Conservation (phyloP, 1,140 invertebrate genomes). For the Battus philenor region DNA sequence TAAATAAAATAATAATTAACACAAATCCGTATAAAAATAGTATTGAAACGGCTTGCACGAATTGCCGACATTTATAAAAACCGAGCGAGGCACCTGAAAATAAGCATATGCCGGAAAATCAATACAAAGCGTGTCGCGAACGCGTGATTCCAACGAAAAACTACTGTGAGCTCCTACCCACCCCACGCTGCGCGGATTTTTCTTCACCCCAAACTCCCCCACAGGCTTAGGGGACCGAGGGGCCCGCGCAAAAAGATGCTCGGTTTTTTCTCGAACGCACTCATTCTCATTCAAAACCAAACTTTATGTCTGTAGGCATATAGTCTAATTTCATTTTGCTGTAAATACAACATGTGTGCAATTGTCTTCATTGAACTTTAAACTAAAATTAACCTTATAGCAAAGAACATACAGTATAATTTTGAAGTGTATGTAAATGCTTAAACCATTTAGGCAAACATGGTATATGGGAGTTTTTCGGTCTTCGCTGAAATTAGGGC, state of each 20-base stretch:
- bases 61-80: slow-evolving; percentile 5
- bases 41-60: no score
- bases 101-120: slow-evolving; percentile 49
- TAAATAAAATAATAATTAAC: no score
- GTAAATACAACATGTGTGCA: slow-evolving; percentile 20
- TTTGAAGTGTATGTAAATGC: slow-evolving; percentile 6
- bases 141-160: slow-evolving; percentile 38
- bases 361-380: slow-evolving; percentile 27
- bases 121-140: slow-evolving; percentile 42
- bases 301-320: neutral
- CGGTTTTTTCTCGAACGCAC: slow-evolving; percentile 30
- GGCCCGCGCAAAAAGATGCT: slow-evolving; percentile 44
- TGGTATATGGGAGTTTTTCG: slow-evolving; percentile 32
- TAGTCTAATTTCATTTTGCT: slow-evolving; percentile 4
- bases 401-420: slow-evolving; percentile 12
- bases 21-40: no score
- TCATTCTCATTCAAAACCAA: neutral
- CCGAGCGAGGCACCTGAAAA: slow-evolving; percentile 31
- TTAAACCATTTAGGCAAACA: slow-evolving; percentile 25
- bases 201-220: slow-evolving; percentile 39
- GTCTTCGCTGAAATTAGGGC: slow-evolving; percentile 30
- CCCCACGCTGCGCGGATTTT: slow-evolving; percentile 44
- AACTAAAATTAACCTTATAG: slow-evolving; percentile 18
- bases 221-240: slow-evolving; percentile 31
- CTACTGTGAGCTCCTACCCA: slow-evolving; percentile 26